Conservation (phyloP, 1,140 invertebrate species). For the Melanaphis sacchari region DNA sequence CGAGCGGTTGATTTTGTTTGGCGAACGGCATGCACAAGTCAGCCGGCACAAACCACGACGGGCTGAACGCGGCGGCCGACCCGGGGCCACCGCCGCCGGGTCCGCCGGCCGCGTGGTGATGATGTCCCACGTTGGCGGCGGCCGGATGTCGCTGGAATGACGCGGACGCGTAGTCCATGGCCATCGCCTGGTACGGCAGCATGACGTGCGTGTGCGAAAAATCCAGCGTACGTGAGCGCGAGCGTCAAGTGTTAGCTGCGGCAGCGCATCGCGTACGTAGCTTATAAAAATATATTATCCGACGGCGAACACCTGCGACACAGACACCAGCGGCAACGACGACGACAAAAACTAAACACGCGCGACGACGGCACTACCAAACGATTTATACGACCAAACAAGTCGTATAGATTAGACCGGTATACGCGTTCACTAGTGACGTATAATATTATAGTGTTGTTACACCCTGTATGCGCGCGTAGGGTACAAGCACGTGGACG, state of each 20-base stretch:
- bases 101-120: conserved; percentile 59
- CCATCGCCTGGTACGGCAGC: conserved; percentile 86
- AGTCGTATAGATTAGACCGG: too few relatives aligned
- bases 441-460: neutral
- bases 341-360: neutral
- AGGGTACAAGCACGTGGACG: neutral
- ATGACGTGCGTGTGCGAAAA: conserved; percentile 64
- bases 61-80: conserved; percentile 74
- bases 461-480: neutral
- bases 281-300: neutral
- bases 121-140: conserved; percentile 63
- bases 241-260: neutral
- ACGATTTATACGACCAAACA: neutral
- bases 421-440: neutral
- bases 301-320: neutral
- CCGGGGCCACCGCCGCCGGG: conserved; percentile 64
- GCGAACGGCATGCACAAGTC: conserved; percentile 85
- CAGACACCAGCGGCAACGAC: neutral
- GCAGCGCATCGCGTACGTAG: conserved; percentile 26
- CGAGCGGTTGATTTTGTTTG: conserved; percentile 76
- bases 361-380: neutral
- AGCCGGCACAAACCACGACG: conserved; percentile 92
- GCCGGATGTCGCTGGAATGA: conserved; percentile 76
- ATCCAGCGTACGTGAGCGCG: conserved; percentile 9
- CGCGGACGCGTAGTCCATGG: conserved; percentile 82